phyloP scores from a whole-genome alignment of 2,797 vertebrate species.

The Oryzias sinensis region DNA sequence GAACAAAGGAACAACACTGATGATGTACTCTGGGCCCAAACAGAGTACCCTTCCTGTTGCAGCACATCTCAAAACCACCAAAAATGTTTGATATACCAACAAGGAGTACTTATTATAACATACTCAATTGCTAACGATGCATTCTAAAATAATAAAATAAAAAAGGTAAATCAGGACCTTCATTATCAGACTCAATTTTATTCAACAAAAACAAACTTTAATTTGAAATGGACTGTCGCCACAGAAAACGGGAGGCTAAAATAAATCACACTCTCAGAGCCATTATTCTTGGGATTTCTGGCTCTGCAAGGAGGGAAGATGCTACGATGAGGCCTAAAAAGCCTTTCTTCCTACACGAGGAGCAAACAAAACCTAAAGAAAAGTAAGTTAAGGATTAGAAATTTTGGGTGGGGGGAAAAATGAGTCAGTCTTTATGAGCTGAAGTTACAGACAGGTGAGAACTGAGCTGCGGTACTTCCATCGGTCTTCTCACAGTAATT shows the following conservation, averaged over 20 bases:
- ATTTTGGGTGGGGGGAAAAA: not conserved
- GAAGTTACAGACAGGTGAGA: slow-evolving; percentile 58
- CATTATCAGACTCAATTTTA: slow-evolving; percentile 29
- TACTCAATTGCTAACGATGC: slow-evolving; percentile 32
- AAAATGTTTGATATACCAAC: slow-evolving; percentile 51
- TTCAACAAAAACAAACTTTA: slow-evolving; percentile 23
- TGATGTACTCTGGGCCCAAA: slow-evolving; percentile 65
- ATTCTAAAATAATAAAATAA: slow-evolving; percentile 60
- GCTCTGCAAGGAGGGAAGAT: slow-evolving; percentile 42
- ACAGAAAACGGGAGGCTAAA: slow-evolving; percentile 49
- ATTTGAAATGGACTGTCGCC: slow-evolving; percentile 14
- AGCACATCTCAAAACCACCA: slow-evolving; percentile 41
- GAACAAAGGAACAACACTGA: slow-evolving; percentile 52
- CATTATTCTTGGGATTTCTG: slow-evolving; percentile 44
- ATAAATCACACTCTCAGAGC: slow-evolving; percentile 48
- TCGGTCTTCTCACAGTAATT: slow-evolving; percentile 59
- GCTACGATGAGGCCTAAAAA: slow-evolving; percentile 63
- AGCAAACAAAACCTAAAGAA: slow-evolving; percentile 50
- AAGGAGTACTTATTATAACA: slow-evolving; percentile 75
- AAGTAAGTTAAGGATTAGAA: slow-evolving; percentile 59
- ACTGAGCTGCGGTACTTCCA: slow-evolving; percentile 60
- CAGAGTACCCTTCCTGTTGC: slow-evolving; percentile 56
- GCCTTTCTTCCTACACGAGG: slow-evolving; percentile 40
- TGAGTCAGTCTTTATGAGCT: slow-evolving; percentile 58
- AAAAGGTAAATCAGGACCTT: slow-evolving; percentile 45